phyloP scores from a whole-genome alignment of 2,888 invertebrate genomes.

The Eretmocerus hayati region DNA sequence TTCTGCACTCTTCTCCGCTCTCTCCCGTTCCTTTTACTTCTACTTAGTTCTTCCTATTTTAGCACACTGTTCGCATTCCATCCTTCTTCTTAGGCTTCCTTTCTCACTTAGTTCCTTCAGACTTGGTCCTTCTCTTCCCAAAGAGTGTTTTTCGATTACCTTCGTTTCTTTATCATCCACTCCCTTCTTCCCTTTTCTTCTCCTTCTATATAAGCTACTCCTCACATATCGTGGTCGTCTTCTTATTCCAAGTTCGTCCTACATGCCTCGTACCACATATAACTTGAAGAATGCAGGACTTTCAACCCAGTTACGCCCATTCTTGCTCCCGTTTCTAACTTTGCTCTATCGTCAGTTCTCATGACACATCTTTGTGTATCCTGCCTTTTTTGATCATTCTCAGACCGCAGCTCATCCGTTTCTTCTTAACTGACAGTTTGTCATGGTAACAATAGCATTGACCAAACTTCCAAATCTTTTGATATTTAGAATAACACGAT shows the following conservation, averaged over 20 bases:
- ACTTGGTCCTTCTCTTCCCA: slow-evolving; percentile 12
- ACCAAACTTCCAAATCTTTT: no score
- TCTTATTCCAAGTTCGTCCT: slow-evolving; percentile 43
- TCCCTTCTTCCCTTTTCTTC: not conserved
- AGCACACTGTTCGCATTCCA: slow-evolving; percentile 3
- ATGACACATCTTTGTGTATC: not conserved
- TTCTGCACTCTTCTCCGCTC: slow-evolving; percentile 19
- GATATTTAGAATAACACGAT: no score
- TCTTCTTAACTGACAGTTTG: not conserved
- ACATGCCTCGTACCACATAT: slow-evolving; percentile 44
- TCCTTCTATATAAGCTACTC: slow-evolving; percentile 14
- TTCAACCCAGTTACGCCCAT: slow-evolving; percentile 27
- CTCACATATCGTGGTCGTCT: slow-evolving; percentile 21
- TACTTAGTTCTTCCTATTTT: slow-evolving; percentile 7
- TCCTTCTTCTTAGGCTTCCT: slow-evolving; percentile 4
- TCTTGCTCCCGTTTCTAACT: slow-evolving; percentile 24
- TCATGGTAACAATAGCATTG: no score
- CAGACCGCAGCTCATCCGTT: not conserved
- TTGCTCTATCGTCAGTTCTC: slow-evolving; percentile 17
- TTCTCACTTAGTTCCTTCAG: slow-evolving; percentile 15
- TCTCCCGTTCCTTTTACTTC: slow-evolving; percentile 12
- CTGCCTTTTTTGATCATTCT: slow-evolving; percentile 7
- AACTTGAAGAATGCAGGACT: slow-evolving; percentile 35
- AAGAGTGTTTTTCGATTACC: slow-evolving; percentile 11
- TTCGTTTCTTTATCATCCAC: no score